Evolutionary conservation across 2,797 vertebrate species (phyloP).

Genomic region (Thalassophryne amazonica): DNA sequence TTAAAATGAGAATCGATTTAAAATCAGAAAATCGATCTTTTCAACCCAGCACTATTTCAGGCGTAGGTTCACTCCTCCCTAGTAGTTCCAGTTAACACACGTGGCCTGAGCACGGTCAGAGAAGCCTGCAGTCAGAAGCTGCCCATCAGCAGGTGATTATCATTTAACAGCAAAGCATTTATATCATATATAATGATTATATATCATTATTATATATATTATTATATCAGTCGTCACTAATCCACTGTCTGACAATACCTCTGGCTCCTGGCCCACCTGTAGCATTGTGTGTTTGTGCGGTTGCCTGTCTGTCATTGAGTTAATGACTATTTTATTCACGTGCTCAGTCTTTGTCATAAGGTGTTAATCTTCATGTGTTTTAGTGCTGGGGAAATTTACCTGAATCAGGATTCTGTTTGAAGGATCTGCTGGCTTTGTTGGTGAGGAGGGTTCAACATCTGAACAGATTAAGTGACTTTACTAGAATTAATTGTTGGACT

Average conservation of each 20-base stretch:
- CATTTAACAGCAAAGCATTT: conserved; percentile 34
- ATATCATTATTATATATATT: too few species aligned
- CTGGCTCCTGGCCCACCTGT: conserved; percentile 24
- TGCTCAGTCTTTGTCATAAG: conserved; percentile 42
- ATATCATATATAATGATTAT: too few species aligned
- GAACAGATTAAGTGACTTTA: conserved; percentile 10
- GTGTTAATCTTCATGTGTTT: conserved; percentile 38
- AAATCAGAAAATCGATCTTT: too few species aligned
- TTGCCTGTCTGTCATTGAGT: conserved; percentile 46
- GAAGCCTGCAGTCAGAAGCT: conserved; percentile 19
- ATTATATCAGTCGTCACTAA: conserved; percentile 28
- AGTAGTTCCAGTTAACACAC: conserved; percentile 31
- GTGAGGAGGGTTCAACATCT: conserved; percentile 5
- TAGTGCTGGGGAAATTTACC: conserved; percentile 29
- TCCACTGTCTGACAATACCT: conserved; percentile 25
- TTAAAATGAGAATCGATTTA: too few species aligned
- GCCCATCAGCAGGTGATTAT: conserved; percentile 27
- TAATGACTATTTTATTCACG: conserved; percentile 56
- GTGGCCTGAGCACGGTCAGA: conserved; percentile 21
- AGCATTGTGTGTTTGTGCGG: conserved; percentile 20
- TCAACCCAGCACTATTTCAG: too few species aligned
- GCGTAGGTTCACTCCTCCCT: conserved; percentile 12
- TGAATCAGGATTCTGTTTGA: conserved; percentile 15
- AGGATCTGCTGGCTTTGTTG: background rate
- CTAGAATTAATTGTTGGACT: background rate